Evolutionary conservation across 2,797 vertebrate species (phyloP), one percentile per base, ranked within the genome.

Genomic region (Notolepis coatsorum): DNA sequence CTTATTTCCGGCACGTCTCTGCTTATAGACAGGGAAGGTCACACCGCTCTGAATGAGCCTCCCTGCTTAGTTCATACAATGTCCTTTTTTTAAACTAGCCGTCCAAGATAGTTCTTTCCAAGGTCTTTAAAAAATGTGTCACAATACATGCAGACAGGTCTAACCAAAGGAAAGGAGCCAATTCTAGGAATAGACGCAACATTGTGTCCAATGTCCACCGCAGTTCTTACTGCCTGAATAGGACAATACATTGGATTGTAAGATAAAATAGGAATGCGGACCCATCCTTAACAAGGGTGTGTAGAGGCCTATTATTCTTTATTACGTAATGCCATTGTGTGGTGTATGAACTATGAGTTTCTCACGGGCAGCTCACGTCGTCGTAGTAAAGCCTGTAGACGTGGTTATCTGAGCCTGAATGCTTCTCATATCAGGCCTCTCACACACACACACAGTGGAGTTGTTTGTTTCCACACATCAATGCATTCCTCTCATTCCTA

Each of bases 401-500:
- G 51, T 65, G 59, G 65, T 79, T 80, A 74, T 77, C 73, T 58
- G n/a, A 73, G 74, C 47, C 62, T 77, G 69, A 47, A 74, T 84
- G 75, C 61, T 55, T 65, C 77, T 78, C 71, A 47, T 84, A 84
- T 87, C 77, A 71, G 71, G 78, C 73, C 54, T 88, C 88, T 86
- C 87, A 84, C 89, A 92, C 91, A n/a, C n/a, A n/a, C n/a, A 85
- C 89, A 94, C 93, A 94, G 91, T 88, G 91, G 88, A 86, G 93
- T 92, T 94, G 94, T 95, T 95, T 93, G 94, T 96, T 78, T 90
- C 92, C 87, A 88, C 92, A 94, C 94, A 94, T 95, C 94, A 95
- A 92, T 91, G 92, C 96, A 98, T 99, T 98, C 96, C 94, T 92
- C 77, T 88, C 91, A 97, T 98, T 94, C 95, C 92, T 92, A 88